Evolutionary conservation across 2,113 vertebrate genomes (phyloP), one percentile per base, ranked within the genome.

Genomic region (Oreocharis arfaki): DNA sequence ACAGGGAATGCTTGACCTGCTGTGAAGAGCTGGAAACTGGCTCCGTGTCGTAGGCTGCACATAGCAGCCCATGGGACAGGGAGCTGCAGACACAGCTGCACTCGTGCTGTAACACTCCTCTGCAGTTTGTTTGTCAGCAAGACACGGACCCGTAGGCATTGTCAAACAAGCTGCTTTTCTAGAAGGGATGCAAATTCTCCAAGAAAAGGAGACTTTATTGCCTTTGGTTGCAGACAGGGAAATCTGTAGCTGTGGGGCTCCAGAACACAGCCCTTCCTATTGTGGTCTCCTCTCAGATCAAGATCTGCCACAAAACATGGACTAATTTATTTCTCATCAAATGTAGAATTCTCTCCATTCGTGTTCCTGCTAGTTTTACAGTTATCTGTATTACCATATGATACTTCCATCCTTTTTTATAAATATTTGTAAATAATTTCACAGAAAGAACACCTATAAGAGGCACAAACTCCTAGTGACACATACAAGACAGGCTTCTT

Each of bases 1-100:
- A 3, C 47, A 30, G 60, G 12, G 3, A 52, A 55, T 30, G 37
- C 57, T 73, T 90, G 87, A 47, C 37, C 77, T 77, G 50, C 74
- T 59, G 0, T 4, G 47, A 47, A n/a, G 55, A 90, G 63, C 89
- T 79, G 70, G 89, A 80, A 65, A n/a, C 16, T 55, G 59, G 10
- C 11, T 55, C 14, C 0, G 0, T 49, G 53, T 39, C 1, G 15
- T 1, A 46, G 49, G 70, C 56, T 93, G 86, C 65, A 42, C 9
- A 1, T 3, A 49, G 61, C 81, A 76, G 70, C 50, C 42, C 46
- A 26, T 0, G 0, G 87, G 63, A 83, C 33, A 23, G 22, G 49
- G 82, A 88, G 11, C 37, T 20, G 22, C 68, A 65, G 57, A 61
- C 30, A 23, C 26, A 69, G 71, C 32, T 87, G 42, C 24, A 3